phyloP scores from a whole-genome alignment of 2,113 vertebrate genomes.

The Zootoca vivipara region DNA sequence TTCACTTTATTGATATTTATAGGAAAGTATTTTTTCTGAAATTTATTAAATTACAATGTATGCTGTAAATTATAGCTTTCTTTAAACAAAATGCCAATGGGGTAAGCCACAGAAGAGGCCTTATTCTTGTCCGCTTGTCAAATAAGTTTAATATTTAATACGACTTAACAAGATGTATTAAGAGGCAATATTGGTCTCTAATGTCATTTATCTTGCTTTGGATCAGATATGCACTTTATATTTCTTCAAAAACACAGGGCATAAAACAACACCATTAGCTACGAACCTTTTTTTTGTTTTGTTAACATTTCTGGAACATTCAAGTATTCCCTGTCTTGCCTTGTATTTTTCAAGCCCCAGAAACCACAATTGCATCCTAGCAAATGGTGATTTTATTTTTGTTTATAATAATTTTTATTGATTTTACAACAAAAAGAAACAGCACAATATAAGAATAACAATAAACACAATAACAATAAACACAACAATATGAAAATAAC shows the following conservation, averaged over 20 bases:
- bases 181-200: background rate
- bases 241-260: background rate
- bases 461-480: too few relatives aligned
- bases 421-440: too few relatives aligned
- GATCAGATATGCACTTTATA: background rate
- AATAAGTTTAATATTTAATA: background rate
- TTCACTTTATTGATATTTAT: conserved; percentile 43
- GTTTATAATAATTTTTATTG: too few relatives aligned
- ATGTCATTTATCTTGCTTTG: conserved; percentile 5
- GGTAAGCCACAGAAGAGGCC: background rate
- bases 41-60: conserved; percentile 24
- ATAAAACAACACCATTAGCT: background rate
- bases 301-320: background rate
- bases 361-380: background rate
- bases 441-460: too few relatives aligned
- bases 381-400: too few relatives aligned
- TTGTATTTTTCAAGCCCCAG: background rate
- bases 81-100: conserved; percentile 14
- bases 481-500: too few relatives aligned
- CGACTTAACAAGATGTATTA: background rate
- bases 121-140: background rate
- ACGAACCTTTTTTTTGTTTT: background rate
- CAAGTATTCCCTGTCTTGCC: rapidly evolving
- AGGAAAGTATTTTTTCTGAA: conserved; percentile 16
- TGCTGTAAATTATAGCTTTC: conserved; percentile 38